Evolutionary conservation across 2,888 invertebrate species (phyloP).

Genomic region (Bombylius discolor): DNA sequence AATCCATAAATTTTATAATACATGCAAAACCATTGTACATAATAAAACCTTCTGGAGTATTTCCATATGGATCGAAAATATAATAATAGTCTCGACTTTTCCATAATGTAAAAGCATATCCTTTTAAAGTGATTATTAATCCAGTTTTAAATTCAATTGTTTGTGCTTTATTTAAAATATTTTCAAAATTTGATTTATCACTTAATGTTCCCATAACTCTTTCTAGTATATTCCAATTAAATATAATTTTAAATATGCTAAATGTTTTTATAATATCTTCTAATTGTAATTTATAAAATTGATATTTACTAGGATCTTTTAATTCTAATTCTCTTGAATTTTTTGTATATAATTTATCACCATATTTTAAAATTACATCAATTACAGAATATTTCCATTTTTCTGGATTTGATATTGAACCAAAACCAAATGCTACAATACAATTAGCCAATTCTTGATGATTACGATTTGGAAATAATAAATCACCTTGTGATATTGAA

Average conservation of each 20-base stretch:
- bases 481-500: constrained; percentile 17
- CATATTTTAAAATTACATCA: constrained; percentile 49
- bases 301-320: constrained; percentile 8
- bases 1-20: constrained; percentile 27
- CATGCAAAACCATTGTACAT: constrained; percentile 31
- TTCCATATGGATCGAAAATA: constrained; percentile 37
- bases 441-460: constrained; percentile 43
- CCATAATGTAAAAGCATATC: constrained; percentile 35
- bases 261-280: constrained; percentile 26
- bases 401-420: constrained; percentile 42
- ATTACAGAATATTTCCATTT: constrained; percentile 45
- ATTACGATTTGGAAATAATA: constrained; percentile 28
- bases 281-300: constrained; percentile 21
- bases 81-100: constrained; percentile 31
- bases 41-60: constrained; percentile 31
- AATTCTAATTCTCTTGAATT: constrained; percentile 7
- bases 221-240: constrained; percentile 7
- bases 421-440: constrained; percentile 45
- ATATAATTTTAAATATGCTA: constrained; percentile 15
- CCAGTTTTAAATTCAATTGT: constrained; percentile 12
- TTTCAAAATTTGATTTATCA: constrained; percentile 8
- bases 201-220: constrained; percentile 4
- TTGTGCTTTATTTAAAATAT: constrained; percentile 7
- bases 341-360: constrained; percentile 45
- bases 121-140: constrained; percentile 32